Evolutionary conservation across 2,113 vertebrate genomes (phyloP), one percentile per base, ranked within the genome.

Genomic region (Chelonoidis abingdonii): DNA sequence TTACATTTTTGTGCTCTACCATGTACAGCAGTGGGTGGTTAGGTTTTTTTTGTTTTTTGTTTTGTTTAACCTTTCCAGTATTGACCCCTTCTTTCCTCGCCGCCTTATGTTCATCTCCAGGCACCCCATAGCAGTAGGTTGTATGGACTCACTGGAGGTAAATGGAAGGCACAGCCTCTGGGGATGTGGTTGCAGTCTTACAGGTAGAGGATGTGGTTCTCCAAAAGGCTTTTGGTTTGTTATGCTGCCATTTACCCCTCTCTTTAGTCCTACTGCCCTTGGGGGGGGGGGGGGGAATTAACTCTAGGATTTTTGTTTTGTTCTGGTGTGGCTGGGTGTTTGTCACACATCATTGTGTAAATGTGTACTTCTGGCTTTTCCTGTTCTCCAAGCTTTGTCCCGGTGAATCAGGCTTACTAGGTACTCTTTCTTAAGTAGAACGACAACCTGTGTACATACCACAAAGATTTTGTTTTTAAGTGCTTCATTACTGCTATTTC

Each of bases 1-100:
- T n/a, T 72, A 72, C 31, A 22, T 38, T 72, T 62, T 59, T 59
- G 57, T 59, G 27, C 57, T 59, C 11, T 59, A 29, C 25, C 35
- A 38, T n/a, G 19, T 38, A 16, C 17, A 72, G 8, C 14, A 69
- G 16, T 47, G 47, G 47, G 47, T 47, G 47, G 47, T 2, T 47
- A 8, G 47, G 8, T 47, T 47, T 12, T 4, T 44, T 44, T 44
- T 44, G 44, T 6, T 44, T 13, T 5, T 21, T 38, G 19, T 17
- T 19, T 16, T 21, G 8, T 22, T 1, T 44, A 88, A 84, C 16
- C 1, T 80, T 29, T 54, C 53, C 53, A 54, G 53, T 54, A 54
- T 93, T 57, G 8, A 86, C 47, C 4, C 57, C 6, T 0, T 1
- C 22, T 83, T 44, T 75, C n/a, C 49, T 59, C 0, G 0, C 2